Base-by-base conservation (phyloP, 64 coral and sea anemone genomes). In the Trachythela sp. region DNA sequence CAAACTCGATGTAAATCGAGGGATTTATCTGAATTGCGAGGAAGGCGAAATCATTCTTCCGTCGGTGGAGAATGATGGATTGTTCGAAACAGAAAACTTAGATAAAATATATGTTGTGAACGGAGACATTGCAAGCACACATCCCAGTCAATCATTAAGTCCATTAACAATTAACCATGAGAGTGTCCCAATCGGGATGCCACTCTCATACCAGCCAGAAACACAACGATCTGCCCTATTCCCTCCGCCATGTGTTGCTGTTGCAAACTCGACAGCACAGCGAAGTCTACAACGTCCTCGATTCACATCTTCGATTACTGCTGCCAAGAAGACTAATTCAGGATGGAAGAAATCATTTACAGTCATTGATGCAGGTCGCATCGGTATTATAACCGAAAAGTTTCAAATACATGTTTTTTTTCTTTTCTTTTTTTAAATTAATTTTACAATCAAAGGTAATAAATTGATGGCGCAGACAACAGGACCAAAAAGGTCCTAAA, bases 391-490 rank as follows among this genome's bases (percentile, higher is more conserved):
- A 29, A 68, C 86, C 22, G 86, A 87, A 68, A 87, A 67, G 22
- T 87, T 87, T 64, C 60, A 88, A 40, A 27, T 88, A 26, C 86
- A 88, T 40, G 50, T 88, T 36, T n/a, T n/a, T n/a, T n/a, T n/a
- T n/a, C n/a, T n/a, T n/a, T n/a, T n/a, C n/a, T n/a, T n/a, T n/a
- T n/a, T n/a, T n/a, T n/a, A n/a, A n/a, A n/a, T n/a, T n/a, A n/a
- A n/a, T n/a, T n/a, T n/a, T n/a, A n/a, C n/a, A n/a, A n/a, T n/a
- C n/a, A n/a, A n/a, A n/a, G n/a, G n/a, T n/a, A n/a, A n/a, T n/a
- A n/a, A n/a, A n/a, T n/a, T n/a, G n/a, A n/a, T n/a, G n/a, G n/a
- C n/a, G n/a, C n/a, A n/a, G n/a, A n/a, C n/a, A n/a, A n/a, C n/a
- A n/a, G n/a, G n/a, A n/a, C n/a, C n/a, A n/a, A n/a, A n/a, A n/a